phyloP scores from a whole-genome alignment of 2,888 invertebrate genomes.

The Germaria angustata region DNA sequence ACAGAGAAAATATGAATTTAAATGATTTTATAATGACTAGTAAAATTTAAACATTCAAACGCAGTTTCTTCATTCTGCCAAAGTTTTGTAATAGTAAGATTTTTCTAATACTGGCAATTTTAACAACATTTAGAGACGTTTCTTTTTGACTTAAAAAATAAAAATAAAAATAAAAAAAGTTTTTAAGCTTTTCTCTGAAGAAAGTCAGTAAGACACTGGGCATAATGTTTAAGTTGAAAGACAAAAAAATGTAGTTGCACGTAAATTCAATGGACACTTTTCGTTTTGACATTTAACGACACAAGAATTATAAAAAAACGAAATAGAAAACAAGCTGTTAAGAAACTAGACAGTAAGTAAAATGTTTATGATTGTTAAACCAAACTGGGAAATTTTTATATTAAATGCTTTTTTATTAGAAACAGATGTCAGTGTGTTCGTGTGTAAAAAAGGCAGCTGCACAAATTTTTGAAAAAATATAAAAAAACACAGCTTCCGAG shows the following conservation, averaged over 20 bases:
- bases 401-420: background rate
- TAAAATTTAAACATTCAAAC: background rate
- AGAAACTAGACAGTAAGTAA: background rate
- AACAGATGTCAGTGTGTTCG: background rate
- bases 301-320: too few relatives aligned
- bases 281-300: background rate
- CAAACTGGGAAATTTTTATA: background rate
- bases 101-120: background rate
- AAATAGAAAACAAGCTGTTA: background rate
- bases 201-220: background rate
- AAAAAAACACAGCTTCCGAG: background rate
- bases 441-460: background rate
- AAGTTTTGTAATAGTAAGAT: too few relatives aligned
- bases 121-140: background rate
- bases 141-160: background rate
- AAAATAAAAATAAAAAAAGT: background rate
- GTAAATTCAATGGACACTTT: background rate
- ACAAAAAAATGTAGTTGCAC: background rate
- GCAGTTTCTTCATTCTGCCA: background rate
- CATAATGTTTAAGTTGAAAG: background rate
- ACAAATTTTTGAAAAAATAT: background rate
- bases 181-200: background rate
- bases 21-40: conserved; percentile 28
- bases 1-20: background rate
- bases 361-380: background rate